These are phyloP conservation scores for Lydus trimaculatus DNA, from an alignment of 2,888 invertebrate species.

Conservation along the genomic window DNA sequence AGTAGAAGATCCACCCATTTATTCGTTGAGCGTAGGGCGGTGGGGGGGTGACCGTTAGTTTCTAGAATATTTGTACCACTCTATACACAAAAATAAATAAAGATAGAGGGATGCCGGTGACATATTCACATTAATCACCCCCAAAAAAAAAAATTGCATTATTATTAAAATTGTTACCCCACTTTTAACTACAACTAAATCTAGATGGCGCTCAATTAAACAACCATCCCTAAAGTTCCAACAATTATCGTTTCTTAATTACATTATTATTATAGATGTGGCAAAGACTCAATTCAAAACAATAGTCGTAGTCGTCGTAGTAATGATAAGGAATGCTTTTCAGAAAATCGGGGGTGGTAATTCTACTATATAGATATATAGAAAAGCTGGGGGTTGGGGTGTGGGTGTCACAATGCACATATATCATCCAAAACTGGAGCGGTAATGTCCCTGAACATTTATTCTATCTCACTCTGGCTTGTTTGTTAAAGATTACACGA, in stretches of 20 bases:
- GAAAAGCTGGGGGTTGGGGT: background rate
- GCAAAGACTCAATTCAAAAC: background rate
- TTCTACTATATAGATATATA: too few species aligned
- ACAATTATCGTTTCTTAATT: background rate
- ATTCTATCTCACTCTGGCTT: background rate
- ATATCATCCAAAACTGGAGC: constrained; percentile 5
- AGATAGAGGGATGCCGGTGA: background rate
- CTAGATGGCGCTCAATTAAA: background rate
- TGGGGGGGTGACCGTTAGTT: background rate
- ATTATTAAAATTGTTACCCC: background rate
- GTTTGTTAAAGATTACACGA: background rate
- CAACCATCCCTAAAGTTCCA: background rate
- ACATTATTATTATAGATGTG: background rate
- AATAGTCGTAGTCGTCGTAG: background rate
- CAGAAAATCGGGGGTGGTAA: background rate
- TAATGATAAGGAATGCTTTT: background rate
- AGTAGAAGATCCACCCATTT: background rate
- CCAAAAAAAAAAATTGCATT: background rate
- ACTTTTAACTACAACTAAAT: background rate
- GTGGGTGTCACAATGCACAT: constrained; percentile 1
- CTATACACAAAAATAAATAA: constrained; percentile 1
- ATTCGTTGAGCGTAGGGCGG: background rate
- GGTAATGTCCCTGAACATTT: constrained; percentile 2
- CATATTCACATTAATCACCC: background rate
- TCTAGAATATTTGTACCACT: background rate